These are phyloP conservation scores for Desmophyllum pertusum DNA, from an alignment of 92 coral and sea anemone genomes.

Conservation along the genomic window DNA sequence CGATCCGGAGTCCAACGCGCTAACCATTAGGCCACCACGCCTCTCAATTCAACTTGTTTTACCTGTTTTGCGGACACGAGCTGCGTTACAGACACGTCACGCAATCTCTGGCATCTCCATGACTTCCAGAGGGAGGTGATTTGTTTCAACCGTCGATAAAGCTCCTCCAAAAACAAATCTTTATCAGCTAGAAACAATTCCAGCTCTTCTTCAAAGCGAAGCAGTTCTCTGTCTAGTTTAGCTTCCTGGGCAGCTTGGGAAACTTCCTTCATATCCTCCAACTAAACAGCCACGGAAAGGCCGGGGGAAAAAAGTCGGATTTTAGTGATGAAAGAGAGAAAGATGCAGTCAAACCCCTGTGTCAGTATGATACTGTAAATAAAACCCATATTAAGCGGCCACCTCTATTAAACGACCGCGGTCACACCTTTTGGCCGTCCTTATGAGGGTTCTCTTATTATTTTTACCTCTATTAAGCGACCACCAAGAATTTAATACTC, in stretches of 20 bases:
- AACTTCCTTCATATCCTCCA: conserved; percentile 61
- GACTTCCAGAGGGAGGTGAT: conserved; percentile 70
- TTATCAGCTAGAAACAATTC: conserved; percentile 72
- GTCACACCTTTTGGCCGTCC: too few relatives aligned
- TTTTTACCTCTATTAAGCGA: too few relatives aligned
- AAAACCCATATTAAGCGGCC: too few relatives aligned
- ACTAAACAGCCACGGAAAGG: conserved; percentile 36
- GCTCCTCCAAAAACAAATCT: conserved; percentile 62
- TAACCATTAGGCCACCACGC: too few relatives aligned
- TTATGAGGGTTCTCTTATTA: too few relatives aligned
- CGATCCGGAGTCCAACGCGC: too few relatives aligned
- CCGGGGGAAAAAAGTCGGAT: not conserved
- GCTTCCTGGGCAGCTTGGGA: conserved; percentile 88
- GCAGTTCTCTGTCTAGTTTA: conserved; percentile 70
- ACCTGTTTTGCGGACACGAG: conserved; percentile 79
- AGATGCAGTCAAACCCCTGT: too few relatives aligned
- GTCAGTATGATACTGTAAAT: too few relatives aligned
- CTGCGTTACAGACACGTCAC: conserved; percentile 58
- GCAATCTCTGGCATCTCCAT: conserved; percentile 65
- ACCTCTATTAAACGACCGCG: too few relatives aligned
- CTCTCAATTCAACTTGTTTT: not conserved
- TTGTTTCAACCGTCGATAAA: conserved; percentile 76
- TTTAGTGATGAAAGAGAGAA: not conserved
- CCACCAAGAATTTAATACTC: too few relatives aligned
- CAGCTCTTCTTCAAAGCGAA: conserved; percentile 70